Conservation (phyloP, 2,113 vertebrate species). For the Cisticola juncidis region DNA sequence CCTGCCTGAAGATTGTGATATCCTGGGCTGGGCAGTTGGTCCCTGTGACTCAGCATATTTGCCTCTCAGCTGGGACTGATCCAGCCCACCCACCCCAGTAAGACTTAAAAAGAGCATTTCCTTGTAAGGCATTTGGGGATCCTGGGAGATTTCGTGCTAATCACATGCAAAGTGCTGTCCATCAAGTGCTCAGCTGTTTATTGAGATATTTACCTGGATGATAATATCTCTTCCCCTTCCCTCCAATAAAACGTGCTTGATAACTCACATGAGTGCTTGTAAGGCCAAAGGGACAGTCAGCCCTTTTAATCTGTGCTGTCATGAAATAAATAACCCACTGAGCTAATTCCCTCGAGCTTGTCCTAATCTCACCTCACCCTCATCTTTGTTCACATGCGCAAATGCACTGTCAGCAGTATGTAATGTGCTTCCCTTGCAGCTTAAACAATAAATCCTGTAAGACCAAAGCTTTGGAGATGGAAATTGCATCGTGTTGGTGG, state of each 20-base stretch:
- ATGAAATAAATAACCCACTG: slow-evolving; percentile 61
- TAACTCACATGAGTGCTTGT: neutral
- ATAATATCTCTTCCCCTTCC: neutral
- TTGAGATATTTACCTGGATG: neutral
- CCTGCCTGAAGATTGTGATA: neutral
- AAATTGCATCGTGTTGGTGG: neutral
- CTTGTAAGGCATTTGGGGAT: neutral
- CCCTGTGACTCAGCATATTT: neutral
- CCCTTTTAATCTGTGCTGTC: slow-evolving; percentile 53
- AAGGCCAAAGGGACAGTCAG: neutral
- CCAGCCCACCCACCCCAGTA: neutral
- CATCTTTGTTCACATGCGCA: neutral
- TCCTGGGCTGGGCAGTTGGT: neutral
- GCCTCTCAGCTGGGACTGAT: neutral
- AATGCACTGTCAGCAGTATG: neutral
- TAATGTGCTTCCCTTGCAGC: neutral
- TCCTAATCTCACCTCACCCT: slow-evolving; percentile 57
- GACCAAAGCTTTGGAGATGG: neutral
- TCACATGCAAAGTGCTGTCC: neutral
- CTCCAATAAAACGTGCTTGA: neutral
- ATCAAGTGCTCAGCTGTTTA: neutral
- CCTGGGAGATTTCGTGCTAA: neutral
- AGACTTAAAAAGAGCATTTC: neutral
- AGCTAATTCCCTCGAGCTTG: slow-evolving; percentile 52
- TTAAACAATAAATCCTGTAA: slow-evolving; percentile 38